phyloP scores from a whole-genome alignment of 2,113 vertebrate genomes.

The Setophaga kirtlandii region DNA sequence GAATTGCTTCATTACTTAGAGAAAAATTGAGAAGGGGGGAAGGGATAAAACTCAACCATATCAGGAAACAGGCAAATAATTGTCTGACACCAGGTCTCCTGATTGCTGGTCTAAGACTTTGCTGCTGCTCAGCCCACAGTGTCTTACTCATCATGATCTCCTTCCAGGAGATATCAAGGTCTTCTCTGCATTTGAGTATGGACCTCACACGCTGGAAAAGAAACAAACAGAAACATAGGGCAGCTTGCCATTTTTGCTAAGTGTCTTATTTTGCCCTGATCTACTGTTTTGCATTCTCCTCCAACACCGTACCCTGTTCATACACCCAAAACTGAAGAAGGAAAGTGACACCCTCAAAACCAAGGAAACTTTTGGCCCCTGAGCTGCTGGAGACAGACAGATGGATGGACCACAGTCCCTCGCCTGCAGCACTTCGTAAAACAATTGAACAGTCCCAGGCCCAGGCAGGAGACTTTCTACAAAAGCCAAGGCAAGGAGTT shows the following conservation, averaged over 20 bases:
- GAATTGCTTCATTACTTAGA: conserved; percentile 33
- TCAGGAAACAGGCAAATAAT: conserved; percentile 10
- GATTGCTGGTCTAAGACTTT: neutral
- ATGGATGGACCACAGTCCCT: fast-evolving
- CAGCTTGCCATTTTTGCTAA: neutral
- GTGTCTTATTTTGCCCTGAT: neutral
- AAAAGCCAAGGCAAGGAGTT: neutral
- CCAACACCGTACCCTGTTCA: neutral
- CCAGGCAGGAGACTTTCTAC: neutral
- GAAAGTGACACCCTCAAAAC: neutral
- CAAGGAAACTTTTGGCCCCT: neutral
- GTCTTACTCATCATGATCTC: neutral
- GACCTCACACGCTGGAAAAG: neutral
- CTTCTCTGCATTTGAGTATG: neutral
- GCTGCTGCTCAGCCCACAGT: neutral
- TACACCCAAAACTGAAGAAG: neutral
- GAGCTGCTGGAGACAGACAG: neutral
- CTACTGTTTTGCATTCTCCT: neutral
- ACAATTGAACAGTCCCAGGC: neutral
- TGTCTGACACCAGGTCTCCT: neutral
- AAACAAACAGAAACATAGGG: neutral
- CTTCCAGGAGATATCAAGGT: neutral
- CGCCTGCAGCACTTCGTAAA: neutral
- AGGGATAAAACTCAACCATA: neutral
- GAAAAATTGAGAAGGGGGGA: neutral